Conservation (phyloP, 2,888 invertebrate species). For the Oasisia sp. region DNA sequence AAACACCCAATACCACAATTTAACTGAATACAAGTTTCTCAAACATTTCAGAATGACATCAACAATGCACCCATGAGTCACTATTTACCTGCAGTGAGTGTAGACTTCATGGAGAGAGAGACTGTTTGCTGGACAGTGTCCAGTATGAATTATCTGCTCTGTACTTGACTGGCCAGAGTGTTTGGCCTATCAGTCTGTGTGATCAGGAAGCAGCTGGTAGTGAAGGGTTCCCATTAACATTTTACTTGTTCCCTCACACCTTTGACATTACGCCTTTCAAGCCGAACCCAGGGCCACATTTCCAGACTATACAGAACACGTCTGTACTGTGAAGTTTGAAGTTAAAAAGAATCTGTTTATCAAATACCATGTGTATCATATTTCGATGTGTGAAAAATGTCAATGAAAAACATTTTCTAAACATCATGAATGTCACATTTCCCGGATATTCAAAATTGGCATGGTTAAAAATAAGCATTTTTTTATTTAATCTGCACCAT, state of each 20-base stretch:
- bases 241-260: background rate
- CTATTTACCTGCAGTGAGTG: background rate
- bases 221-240: background rate
- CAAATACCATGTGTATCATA: no score
- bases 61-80: background rate
- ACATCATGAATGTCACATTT: no score
- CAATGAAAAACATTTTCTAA: no score
- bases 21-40: background rate
- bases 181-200: background rate
- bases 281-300: background rate
- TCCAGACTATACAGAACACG: background rate
- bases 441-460: no score
- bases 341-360: background rate
- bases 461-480: no score
- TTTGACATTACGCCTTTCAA: background rate
- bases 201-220: background rate
- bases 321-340: background rate
- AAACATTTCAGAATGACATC: background rate
- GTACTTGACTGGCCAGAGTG: background rate
- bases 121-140: background rate
- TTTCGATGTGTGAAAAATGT: no score
- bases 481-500: background rate
- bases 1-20: background rate
- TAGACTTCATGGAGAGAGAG: background rate
- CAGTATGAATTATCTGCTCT: background rate